Conservation (phyloP, 2,888 invertebrate genomes). For the Xanthorhoe spadicearia region DNA sequence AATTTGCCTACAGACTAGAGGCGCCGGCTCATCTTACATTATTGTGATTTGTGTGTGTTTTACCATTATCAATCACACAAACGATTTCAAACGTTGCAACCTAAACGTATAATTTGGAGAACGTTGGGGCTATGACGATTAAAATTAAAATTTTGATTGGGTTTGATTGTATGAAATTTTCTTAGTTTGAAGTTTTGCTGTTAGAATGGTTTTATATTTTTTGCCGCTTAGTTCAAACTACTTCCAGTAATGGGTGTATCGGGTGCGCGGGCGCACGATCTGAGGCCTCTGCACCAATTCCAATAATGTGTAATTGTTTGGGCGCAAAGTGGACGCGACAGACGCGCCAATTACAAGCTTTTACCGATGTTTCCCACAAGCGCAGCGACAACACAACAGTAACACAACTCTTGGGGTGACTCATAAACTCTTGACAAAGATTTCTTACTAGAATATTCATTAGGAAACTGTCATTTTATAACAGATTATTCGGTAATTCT, state of each 20-base stretch:
- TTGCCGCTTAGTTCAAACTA: slow-evolving; percentile 20
- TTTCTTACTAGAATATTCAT: not conserved
- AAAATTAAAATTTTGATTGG: slow-evolving; percentile 28
- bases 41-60: slow-evolving; percentile 66
- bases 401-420: slow-evolving; percentile 14
- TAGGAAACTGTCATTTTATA: not conserved
- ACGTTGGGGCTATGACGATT: slow-evolving; percentile 30
- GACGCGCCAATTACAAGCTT: slow-evolving; percentile 52
- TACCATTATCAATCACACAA: slow-evolving; percentile 55
- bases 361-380: slow-evolving; percentile 44
- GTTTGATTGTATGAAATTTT: slow-evolving; percentile 22
- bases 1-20: slow-evolving; percentile 72
- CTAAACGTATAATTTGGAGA: slow-evolving; percentile 50
- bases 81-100: slow-evolving; percentile 50
- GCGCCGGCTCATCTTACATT: slow-evolving; percentile 45
- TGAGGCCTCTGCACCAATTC: slow-evolving; percentile 22
- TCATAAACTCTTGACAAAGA: not conserved
- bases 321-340: slow-evolving; percentile 48
- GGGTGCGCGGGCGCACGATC: slow-evolving; percentile 24
- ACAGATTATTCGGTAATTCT: not conserved
- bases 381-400: slow-evolving; percentile 33
- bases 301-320: slow-evolving; percentile 47
- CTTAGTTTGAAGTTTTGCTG: slow-evolving; percentile 8
- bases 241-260: slow-evolving; percentile 15
- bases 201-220: slow-evolving; percentile 18